Percentiles rank a stretch among this genome's conserved stretches.
These are phyloP conservation scores for Drosophila varians DNA, from an alignment of 1,140 invertebrate genomes.

Conservation along the genomic window DNA sequence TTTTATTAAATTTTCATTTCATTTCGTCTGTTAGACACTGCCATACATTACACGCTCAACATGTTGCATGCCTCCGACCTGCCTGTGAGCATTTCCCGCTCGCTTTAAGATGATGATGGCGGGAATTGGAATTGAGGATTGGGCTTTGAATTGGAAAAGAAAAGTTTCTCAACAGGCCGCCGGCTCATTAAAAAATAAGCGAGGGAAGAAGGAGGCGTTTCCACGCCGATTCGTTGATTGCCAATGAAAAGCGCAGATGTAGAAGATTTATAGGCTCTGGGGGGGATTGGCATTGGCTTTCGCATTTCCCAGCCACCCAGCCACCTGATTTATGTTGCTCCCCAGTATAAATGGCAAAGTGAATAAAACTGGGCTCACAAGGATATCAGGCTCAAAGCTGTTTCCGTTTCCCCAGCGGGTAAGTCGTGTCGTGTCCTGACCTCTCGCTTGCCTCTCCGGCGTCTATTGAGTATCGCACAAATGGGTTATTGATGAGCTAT, in stretches of 20 bases:
- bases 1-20: slow-evolving; percentile 82
- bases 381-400: slow-evolving; percentile 44
- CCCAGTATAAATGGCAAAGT: slow-evolving; percentile 49
- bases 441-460: neutral
- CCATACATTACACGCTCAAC: slow-evolving; percentile 60
- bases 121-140: slow-evolving; percentile 1
- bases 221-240: slow-evolving; percentile 61
- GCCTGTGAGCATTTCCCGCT: slow-evolving; percentile 23
- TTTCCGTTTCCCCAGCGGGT: slow-evolving; percentile 46
- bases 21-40: slow-evolving; percentile 57
- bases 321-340: slow-evolving; percentile 43
- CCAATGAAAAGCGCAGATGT: slow-evolving; percentile 58
- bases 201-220: slow-evolving; percentile 58
- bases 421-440: slow-evolving; percentile 43
- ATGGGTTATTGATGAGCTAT: slow-evolving; percentile 81
- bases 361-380: slow-evolving; percentile 42
- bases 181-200: slow-evolving; percentile 71
- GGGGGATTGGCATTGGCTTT: slow-evolving; percentile 36
- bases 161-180: slow-evolving; percentile 16
- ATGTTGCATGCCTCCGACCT: slow-evolving; percentile 61
- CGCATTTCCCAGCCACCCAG: slow-evolving; percentile 6
- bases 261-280: slow-evolving; percentile 35
- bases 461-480: slow-evolving; percentile 50
- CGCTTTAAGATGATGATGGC: slow-evolving; percentile 29
- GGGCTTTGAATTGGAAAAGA: neutral